phyloP scores from a whole-genome alignment of 2,888 invertebrate species.

The Geotrupes spiniger region DNA sequence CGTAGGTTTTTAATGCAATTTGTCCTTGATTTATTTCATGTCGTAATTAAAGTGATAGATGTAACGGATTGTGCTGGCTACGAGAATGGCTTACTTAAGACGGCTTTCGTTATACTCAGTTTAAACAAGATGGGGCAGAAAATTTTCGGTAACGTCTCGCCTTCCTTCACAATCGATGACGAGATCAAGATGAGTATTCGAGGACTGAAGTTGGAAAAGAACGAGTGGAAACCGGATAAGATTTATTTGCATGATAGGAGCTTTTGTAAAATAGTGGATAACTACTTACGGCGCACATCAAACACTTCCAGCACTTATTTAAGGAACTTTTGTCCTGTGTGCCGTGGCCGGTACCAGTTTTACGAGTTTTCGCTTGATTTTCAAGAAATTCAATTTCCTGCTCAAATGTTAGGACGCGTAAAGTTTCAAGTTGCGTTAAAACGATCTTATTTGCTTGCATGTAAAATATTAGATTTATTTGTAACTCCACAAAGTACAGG shows the following conservation, averaged over 20 bases:
- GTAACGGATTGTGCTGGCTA: too few relatives aligned
- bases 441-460: conserved; percentile 10
- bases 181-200: conserved; percentile 21
- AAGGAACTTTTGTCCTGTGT: conserved; percentile 20
- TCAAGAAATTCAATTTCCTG: conserved; percentile 21
- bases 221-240: conserved; percentile 20
- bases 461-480: conserved; percentile 9
- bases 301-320: conserved; percentile 10
- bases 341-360: conserved; percentile 20
- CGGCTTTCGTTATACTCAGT: neutral
- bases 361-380: conserved; percentile 21
- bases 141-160: conserved; percentile 24
- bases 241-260: conserved; percentile 22
- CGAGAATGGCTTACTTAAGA: neutral
- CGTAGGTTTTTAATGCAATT: too few relatives aligned
- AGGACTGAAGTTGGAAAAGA: conserved; percentile 16
- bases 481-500: too few relatives aligned
- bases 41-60: too few relatives aligned
- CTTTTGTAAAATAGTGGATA: conserved; percentile 22
- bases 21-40: too few relatives aligned
- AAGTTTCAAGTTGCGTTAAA: conserved; percentile 20
- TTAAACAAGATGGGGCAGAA: conserved; percentile 14
- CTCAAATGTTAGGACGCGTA: conserved; percentile 22
- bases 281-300: conserved; percentile 19
- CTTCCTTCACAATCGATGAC: conserved; percentile 22